phyloP scores from a whole-genome alignment of 2,888 invertebrate species.

The Plemyria rubiginata region DNA sequence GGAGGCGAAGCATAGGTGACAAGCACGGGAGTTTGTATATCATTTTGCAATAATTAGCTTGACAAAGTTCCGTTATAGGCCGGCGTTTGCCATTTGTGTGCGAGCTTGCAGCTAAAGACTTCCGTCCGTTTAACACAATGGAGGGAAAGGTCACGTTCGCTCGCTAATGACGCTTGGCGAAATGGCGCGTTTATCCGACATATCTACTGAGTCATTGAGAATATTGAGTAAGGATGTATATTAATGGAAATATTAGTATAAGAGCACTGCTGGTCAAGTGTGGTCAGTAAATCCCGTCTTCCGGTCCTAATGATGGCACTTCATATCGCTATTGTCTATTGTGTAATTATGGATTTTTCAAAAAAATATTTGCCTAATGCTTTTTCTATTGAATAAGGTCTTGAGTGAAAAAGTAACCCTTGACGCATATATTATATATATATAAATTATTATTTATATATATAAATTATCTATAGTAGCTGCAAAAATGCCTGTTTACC shows the following conservation, averaged over 20 bases:
- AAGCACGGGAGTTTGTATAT: neutral
- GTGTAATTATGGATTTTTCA: too few species aligned
- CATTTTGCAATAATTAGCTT: conserved; percentile 15
- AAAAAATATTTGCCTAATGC: too few species aligned
- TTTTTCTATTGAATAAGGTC: too few species aligned
- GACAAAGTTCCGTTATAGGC: conserved; percentile 30
- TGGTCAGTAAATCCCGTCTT: too few species aligned
- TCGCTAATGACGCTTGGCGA: conserved; percentile 29
- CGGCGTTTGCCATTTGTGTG: conserved; percentile 29
- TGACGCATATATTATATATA: too few species aligned
- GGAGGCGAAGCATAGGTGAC: neutral
- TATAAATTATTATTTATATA: too few species aligned
- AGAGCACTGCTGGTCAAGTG: neutral
- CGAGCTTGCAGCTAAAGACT: conserved; percentile 30
- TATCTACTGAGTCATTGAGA: conserved; percentile 16
- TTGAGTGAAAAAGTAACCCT: too few species aligned
- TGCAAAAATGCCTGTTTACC: too few species aligned
- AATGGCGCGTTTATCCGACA: conserved; percentile 22
- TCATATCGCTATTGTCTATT: too few species aligned
- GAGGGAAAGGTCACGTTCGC: conserved; percentile 38
- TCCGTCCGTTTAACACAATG: conserved; percentile 38
- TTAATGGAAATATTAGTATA: conserved; percentile 10
- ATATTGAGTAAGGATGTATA: conserved; percentile 17
- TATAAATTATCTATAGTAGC: too few species aligned
- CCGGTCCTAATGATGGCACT: too few species aligned